Base-by-base conservation (phyloP, 1,140 invertebrate genomes). In the Sitophilus oryzae region DNA sequence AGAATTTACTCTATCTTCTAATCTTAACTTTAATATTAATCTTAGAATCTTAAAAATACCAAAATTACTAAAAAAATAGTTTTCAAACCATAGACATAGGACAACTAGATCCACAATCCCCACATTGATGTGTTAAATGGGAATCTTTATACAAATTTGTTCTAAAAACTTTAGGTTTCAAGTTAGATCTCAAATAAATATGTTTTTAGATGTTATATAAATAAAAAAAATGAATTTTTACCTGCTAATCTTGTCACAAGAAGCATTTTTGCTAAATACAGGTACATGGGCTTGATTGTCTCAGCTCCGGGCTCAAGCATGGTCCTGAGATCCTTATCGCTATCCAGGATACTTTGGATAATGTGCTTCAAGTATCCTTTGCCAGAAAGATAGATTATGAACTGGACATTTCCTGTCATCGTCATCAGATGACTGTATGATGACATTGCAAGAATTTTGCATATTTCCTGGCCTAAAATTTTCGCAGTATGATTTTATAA, bases 251-350 rank as follows among this genome's bases (percentile, higher is more conserved):
- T 77, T 6, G 82, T 81, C 11, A 95, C 77, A 48, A 93, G 77
- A 43, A 89, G 80, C 83, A 94, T 86, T 72, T 91, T 90, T 0
- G 89, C 87, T 69, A 93, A 88, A 73, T 91, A 94, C 1, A 94
- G 79, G 74, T 91, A 95, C 0, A 94, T 72, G 1, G 84, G 81
- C 51, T 85, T 79, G 19, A 94, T 74, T 9, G 83, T 82, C 34
- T 83, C 80, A 0, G 85, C 82, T 22, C 79, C 76, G 1, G 83
- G 77, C 55, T 85, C 82, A 15, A 94, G 67, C 11, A 89, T 77
- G 42, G 77, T 73, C 59, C 81, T 77, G 0, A 96, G 70, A 22
- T 84, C 77, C 37, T 78, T 77, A 67, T 93, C 86, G 40, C 88
- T 85, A 48, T 86, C 82, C 30, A 83, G 63, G 20, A 96, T 66